These are phyloP conservation scores for Isotomurus palustris DNA, from an alignment of 2,888 invertebrate species.

Conservation along the genomic window DNA sequence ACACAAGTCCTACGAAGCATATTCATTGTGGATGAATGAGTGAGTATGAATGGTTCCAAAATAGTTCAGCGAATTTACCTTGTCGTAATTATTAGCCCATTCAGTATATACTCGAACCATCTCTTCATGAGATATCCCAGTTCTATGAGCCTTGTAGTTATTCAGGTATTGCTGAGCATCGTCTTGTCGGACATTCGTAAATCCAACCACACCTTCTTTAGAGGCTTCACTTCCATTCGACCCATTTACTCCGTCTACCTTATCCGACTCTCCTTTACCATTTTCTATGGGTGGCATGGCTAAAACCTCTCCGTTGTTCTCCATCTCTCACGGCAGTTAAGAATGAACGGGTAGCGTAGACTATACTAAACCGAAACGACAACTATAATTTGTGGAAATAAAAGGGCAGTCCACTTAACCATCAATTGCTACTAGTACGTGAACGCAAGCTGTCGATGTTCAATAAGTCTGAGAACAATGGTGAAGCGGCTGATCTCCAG, in stretches of 20 bases:
- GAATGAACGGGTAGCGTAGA: too few species aligned
- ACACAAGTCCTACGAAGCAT: slow-evolving; percentile 24
- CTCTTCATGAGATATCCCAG: slow-evolving; percentile 47
- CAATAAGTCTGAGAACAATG: too few species aligned
- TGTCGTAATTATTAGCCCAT: slow-evolving; percentile 48
- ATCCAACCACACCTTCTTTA: slow-evolving; percentile 24
- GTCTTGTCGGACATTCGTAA: slow-evolving; percentile 28
- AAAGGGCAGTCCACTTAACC: too few species aligned
- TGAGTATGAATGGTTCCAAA: background rate
- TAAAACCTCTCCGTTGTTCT: too few species aligned
- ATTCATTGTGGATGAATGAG: background rate
- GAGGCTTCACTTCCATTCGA: background rate
- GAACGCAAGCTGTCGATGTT: too few species aligned
- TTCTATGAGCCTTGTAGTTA: slow-evolving; percentile 45
- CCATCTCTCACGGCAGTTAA: too few species aligned
- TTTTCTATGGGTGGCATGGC: too few species aligned
- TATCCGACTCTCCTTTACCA: too few species aligned
- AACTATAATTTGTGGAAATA: too few species aligned
- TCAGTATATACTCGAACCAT: slow-evolving; percentile 48
- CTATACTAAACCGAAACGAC: too few species aligned
- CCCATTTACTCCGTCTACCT: background rate
- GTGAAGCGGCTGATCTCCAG: too few species aligned
- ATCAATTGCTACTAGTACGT: too few species aligned
- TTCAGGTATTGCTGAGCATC: slow-evolving; percentile 40
- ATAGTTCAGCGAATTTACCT: slow-evolving; percentile 26